Evolutionary conservation across 2,888 invertebrate genomes (phyloP).

Genomic region (Crocallis elinguaria): DNA sequence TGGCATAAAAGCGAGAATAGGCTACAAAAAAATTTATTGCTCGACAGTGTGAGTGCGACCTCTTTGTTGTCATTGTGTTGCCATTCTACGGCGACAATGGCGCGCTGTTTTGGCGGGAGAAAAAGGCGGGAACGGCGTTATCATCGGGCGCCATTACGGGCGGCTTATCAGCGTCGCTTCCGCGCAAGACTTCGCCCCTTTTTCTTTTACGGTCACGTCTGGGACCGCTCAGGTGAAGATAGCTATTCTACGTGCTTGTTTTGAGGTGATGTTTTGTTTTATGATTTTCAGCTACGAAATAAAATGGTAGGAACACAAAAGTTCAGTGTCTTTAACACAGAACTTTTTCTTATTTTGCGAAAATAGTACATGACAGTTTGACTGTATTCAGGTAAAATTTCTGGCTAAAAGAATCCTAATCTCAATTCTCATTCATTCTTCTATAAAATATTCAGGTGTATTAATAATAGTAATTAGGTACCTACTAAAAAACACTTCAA

Average conservation of each 20-base stretch:
- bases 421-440: too few relatives aligned
- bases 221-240: slow-evolving; percentile 60
- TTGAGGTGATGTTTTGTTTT: slow-evolving; percentile 48
- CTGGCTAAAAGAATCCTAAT: too few relatives aligned
- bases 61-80: slow-evolving; percentile 67
- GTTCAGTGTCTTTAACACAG: too few relatives aligned
- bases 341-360: too few relatives aligned
- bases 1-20: slow-evolving; percentile 55
- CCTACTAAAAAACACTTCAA: not conserved
- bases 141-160: slow-evolving; percentile 80
- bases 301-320: not conserved
- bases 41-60: slow-evolving; percentile 59
- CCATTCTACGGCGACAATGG: slow-evolving; percentile 74
- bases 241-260: slow-evolving; percentile 48
- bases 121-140: slow-evolving; percentile 83
- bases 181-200: slow-evolving; percentile 77
- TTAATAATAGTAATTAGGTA: too few relatives aligned
- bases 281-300: slow-evolving; percentile 14
- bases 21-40: slow-evolving; percentile 68
- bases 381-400: too few relatives aligned
- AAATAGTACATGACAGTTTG: too few relatives aligned
- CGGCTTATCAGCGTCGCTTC: slow-evolving; percentile 79
- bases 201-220: slow-evolving; percentile 84
- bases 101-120: slow-evolving; percentile 79
- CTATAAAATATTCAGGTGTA: too few relatives aligned